Base-by-base conservation (phyloP, 1,140 invertebrate species). In the Eubasilissa regina region DNA sequence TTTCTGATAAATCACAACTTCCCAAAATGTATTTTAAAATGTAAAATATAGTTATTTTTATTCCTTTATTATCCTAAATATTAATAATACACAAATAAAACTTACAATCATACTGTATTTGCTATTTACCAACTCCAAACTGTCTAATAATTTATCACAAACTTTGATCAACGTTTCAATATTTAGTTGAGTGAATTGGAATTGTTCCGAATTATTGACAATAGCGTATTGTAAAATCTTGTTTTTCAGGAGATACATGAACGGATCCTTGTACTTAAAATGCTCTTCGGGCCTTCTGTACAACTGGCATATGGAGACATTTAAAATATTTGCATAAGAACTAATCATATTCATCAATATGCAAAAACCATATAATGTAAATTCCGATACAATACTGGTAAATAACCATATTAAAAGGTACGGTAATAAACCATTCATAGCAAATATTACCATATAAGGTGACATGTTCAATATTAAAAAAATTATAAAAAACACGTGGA, bases 51-150 rank as follows among this genome's bases (percentile, higher is more conserved):
- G 25, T 35, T 3, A 35, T 35, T 35, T 35, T 35, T 35, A 35
- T n/a, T n/a, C n/a, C n/a, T n/a, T n/a, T n/a, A n/a, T n/a, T n/a
- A n/a, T n/a, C n/a, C n/a, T n/a, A n/a, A n/a, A n/a, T n/a, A 35
- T 3, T 35, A 6, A 3, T 6, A 35, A 35, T 35, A 1, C 6
- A 35, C 25, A 35, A 35, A 35, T 35, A 3, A 35, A 25, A 62
- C 60, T 62, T 62, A 62, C 60, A 62, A 62, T 62, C 0, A 43
- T 44, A 43, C 35, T 62, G 25, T 25, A 62, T 13, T 62, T 62
- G 0, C 35, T 43, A 12, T 62, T 62, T 6, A 25, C 13, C 35
- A 62, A 25, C 35, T 62, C 13, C 9, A 43, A 25, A 12, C n/a
- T 62, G n/a, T 62, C 60, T 10, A 62, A 62, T 43, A 58, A 58